Evolutionary conservation across 2,888 invertebrate species (phyloP).

Genomic region (Heliconius erato): DNA sequence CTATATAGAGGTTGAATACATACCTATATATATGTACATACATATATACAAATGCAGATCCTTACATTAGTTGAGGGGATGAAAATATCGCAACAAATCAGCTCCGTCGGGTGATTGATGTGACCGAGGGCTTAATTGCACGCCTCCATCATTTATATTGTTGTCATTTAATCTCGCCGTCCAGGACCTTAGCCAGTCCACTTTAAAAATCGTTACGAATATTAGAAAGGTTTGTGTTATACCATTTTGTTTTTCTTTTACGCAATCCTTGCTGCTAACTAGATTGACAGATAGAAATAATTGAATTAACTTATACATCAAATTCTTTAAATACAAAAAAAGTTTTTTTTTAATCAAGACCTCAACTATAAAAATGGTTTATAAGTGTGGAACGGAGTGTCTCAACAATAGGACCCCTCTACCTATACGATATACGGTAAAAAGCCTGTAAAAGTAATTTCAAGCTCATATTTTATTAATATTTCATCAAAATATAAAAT

Average conservation of each 20-base stretch:
- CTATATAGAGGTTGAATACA: too few species aligned
- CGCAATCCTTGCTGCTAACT: too few species aligned
- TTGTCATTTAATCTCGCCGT: constrained; percentile 71
- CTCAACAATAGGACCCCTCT: too few species aligned
- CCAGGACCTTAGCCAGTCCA: constrained; percentile 42
- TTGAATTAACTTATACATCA: neutral
- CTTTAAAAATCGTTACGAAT: constrained; percentile 49
- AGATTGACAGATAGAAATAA: neutral
- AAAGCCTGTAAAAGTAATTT: too few species aligned
- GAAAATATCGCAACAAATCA: constrained; percentile 68
- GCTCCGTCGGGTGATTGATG: constrained; percentile 71
- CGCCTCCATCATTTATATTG: constrained; percentile 75
- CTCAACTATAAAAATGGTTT: too few species aligned
- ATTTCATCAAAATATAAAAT: neutral
- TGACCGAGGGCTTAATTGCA: constrained; percentile 67
- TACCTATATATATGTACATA: neutral
- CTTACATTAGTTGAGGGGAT: constrained; percentile 35
- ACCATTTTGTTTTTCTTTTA: neutral
- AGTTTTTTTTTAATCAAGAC: too few species aligned
- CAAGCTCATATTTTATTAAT: neutral
- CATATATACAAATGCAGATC: constrained; percentile 1
- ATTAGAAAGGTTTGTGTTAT: constrained; percentile 30
- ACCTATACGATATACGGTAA: neutral
- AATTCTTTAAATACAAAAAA: too few species aligned
- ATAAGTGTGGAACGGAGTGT: too few species aligned